phyloP scores from a whole-genome alignment of 2,113 vertebrate genomes.

The Australoheros scitulus region DNA sequence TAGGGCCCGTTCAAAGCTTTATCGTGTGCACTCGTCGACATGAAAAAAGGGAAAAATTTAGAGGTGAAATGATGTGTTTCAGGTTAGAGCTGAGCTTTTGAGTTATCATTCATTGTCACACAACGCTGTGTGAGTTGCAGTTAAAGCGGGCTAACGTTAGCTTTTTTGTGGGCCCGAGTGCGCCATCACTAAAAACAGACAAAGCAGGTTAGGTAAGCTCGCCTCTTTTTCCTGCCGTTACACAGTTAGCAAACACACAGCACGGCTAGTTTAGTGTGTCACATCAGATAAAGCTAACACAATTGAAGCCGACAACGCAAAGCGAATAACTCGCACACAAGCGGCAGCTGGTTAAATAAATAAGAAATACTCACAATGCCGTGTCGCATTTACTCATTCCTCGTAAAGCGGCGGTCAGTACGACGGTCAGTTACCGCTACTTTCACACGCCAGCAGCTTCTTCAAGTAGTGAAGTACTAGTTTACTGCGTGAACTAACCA shows the following conservation, averaged over 20 bases:
- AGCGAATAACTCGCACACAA: neutral
- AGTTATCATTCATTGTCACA: neutral
- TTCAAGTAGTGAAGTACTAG: neutral
- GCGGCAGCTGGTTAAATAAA: neutral
- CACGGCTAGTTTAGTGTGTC: neutral
- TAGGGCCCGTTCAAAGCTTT: neutral
- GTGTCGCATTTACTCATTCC: slow-evolving; percentile 64
- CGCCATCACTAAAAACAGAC: slow-evolving; percentile 71
- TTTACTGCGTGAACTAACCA: neutral
- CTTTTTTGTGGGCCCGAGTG: slow-evolving; percentile 68
- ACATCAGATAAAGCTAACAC: neutral
- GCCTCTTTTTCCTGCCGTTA: slow-evolving; percentile 8
- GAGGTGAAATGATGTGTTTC: neutral
- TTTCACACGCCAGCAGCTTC: neutral
- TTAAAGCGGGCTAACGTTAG: slow-evolving; percentile 58
- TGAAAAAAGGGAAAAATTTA: neutral
- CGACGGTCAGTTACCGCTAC: slow-evolving; percentile 25
- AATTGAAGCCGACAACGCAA: neutral
- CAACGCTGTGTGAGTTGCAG: neutral
- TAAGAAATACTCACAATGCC: slow-evolving; percentile 57
- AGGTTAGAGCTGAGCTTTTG: fast-evolving
- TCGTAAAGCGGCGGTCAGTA: slow-evolving; percentile 29
- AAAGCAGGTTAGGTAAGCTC: slow-evolving; percentile 72
- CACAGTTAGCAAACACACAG: neutral
- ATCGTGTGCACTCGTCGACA: neutral